phyloP scores from a whole-genome alignment of 1,140 invertebrate genomes.

The Neodiprion fabricii region DNA sequence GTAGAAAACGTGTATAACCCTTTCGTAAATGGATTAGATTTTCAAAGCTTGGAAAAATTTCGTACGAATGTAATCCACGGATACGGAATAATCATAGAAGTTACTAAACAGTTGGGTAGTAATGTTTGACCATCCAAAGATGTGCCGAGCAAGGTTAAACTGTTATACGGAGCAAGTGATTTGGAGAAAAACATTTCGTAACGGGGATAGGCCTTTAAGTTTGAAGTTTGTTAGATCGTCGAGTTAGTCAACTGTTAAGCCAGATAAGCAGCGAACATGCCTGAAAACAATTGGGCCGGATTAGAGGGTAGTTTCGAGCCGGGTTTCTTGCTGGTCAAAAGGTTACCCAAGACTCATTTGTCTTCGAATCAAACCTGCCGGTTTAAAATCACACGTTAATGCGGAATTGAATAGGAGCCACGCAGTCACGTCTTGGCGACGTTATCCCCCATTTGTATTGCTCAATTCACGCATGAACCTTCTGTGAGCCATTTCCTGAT shows the following conservation, averaged over 20 bases:
- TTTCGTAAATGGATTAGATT: too few relatives aligned
- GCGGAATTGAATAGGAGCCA: background rate
- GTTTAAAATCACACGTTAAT: background rate
- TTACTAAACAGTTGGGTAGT: too few relatives aligned
- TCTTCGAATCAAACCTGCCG: slow-evolving; percentile 34
- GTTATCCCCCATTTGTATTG: too few relatives aligned
- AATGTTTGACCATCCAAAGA: too few relatives aligned
- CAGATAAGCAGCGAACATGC: slow-evolving; percentile 58
- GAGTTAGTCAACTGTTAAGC: slow-evolving; percentile 61
- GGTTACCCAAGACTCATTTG: slow-evolving; percentile 38
- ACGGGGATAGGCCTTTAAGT: slow-evolving; percentile 23
- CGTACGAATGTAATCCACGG: too few relatives aligned
- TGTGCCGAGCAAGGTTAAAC: too few relatives aligned
- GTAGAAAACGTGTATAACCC: too few relatives aligned
- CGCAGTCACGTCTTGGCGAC: background rate
- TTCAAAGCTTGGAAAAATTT: too few relatives aligned
- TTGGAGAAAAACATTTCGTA: background rate
- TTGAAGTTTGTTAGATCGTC: slow-evolving; percentile 53
- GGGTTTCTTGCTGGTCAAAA: slow-evolving; percentile 33
- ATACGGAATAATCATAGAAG: too few relatives aligned
- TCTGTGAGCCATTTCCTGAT: background rate
- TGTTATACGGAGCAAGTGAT: too few relatives aligned
- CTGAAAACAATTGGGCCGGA: slow-evolving; percentile 55
- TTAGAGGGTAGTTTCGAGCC: slow-evolving; percentile 31
- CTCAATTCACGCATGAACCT: background rate